Evolutionary conservation across 2,113 vertebrate genomes (phyloP), one percentile per base, ranked within the genome.

Genomic region (Corydoras maculifer): DNA sequence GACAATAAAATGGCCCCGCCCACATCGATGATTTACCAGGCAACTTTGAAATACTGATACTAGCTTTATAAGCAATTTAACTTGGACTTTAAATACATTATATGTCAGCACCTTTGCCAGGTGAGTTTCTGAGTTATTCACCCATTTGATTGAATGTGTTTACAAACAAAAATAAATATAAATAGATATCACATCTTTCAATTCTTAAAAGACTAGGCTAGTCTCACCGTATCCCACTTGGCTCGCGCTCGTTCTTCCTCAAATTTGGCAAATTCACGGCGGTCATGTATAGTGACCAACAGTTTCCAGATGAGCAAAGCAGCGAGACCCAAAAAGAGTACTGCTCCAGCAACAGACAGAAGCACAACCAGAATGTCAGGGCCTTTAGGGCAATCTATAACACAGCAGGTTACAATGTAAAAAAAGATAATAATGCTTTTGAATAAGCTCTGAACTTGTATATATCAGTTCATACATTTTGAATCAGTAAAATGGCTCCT

Each of bases 251-350:
- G 87, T 78, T 99, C 97, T 80, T 98, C 95, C 81, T 98, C 95
- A 0, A 99, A 99, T 71, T 91, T 97, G 9, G 94, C 95, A 1
- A 98, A 98, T 77, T 99, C 97, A 0, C 94, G 89, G 2, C 95
- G 91, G 86, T 99, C 97, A 0, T 99, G 96, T 82, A 99, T 94
- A 70, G 96, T 98, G 77, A 99, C 92, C 73, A 98, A 90, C 55
- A 99, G 88, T 77, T 99, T 99, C 97, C 97, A 99, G 85, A 98
- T 94, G 76, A 99, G 92, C 76, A 99, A 88, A 1, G 91, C 85
- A 0, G 90, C 86, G 0, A 99, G 85, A 60, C 96, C 97, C 0
- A 97, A 88, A 70, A 98, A 89, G 67, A 99, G 84, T 82, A 99
- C 93, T 80, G 95, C 92, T 0, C 93, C 96, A 0, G 89, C 94